Conservation (phyloP, 2,113 vertebrate genomes). For the Origma solitaria region DNA sequence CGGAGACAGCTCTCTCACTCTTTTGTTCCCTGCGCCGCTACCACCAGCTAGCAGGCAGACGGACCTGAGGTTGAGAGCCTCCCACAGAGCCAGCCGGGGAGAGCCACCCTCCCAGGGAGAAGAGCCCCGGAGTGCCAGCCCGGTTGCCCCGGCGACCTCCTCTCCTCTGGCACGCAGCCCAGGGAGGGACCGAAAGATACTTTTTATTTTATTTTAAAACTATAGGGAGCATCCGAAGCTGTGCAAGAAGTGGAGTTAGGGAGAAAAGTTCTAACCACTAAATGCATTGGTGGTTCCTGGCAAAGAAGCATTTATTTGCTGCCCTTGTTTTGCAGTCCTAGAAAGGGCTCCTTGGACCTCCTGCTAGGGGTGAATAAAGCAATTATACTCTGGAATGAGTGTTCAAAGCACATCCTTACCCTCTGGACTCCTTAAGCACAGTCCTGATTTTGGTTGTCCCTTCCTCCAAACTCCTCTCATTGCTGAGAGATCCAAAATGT, state of each 20-base stretch:
- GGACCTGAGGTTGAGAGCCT: no score
- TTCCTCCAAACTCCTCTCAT: not conserved
- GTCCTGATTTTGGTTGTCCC: not conserved
- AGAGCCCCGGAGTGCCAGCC: no score
- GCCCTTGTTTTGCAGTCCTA: not conserved
- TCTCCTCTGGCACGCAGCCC: no score
- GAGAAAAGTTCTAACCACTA: not conserved
- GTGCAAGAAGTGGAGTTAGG: not conserved
- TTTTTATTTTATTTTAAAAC: no score
- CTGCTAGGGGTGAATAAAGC: not conserved
- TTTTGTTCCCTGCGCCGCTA: no score
- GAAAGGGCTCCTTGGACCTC: not conserved
- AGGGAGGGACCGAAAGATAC: no score
- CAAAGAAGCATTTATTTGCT: not conserved
- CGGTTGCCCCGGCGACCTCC: no score
- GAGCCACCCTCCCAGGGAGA: no score
- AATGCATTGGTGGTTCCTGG: not conserved
- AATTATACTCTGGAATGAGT: not conserved
- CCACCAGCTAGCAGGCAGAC: no score
- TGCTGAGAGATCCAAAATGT: not conserved
- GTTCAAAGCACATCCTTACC: not conserved
- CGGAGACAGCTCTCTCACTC: no score
- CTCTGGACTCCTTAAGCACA: not conserved
- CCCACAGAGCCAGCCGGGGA: no score
- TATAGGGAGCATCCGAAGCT: not conserved